Evolutionary conservation across 2,888 invertebrate genomes (phyloP).

Genomic region (Zele albiditarsus): DNA sequence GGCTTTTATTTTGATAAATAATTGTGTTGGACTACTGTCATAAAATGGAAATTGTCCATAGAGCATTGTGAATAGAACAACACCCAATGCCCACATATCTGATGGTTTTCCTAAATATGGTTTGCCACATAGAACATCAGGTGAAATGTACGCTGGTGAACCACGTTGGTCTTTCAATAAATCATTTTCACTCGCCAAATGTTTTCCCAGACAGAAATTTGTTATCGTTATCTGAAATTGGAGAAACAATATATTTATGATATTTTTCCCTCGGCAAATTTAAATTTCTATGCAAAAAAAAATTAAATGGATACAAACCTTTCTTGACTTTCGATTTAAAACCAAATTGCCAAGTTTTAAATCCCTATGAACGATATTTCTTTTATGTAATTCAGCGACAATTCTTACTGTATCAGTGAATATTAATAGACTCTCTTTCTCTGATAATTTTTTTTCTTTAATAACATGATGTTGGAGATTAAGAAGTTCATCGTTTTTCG

Average conservation of each 20-base stretch:
- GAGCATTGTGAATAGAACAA: constrained; percentile 85
- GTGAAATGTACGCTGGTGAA: constrained; percentile 87
- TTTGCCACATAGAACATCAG: constrained; percentile 84
- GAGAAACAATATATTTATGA: not conserved
- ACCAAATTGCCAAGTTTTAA: constrained; percentile 86
- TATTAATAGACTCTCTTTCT: constrained; percentile 82
- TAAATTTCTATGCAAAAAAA: not conserved
- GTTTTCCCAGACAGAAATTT: constrained; percentile 86
- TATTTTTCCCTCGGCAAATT: not conserved
- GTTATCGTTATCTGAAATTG: constrained; percentile 77
- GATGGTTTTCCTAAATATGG: constrained; percentile 87
- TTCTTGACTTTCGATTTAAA: constrained; percentile 79
- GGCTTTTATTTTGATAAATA: constrained; percentile 84
- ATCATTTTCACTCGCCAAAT: constrained; percentile 82
- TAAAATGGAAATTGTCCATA: constrained; percentile 89
- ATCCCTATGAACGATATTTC: constrained; percentile 86
- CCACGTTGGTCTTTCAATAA: constrained; percentile 84
- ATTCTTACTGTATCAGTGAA: constrained; percentile 84
- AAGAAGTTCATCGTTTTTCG: constrained; percentile 76
- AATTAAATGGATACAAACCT: constrained; percentile 55
- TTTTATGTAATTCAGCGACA: constrained; percentile 83
- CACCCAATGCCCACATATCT: constrained; percentile 89
- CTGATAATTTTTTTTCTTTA: constrained; percentile 82
- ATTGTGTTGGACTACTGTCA: constrained; percentile 81
- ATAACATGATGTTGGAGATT: constrained; percentile 86